These are phyloP conservation scores for Bufo gargarizans DNA, from an alignment of 2,113 vertebrate species.

Conservation along the genomic window DNA sequence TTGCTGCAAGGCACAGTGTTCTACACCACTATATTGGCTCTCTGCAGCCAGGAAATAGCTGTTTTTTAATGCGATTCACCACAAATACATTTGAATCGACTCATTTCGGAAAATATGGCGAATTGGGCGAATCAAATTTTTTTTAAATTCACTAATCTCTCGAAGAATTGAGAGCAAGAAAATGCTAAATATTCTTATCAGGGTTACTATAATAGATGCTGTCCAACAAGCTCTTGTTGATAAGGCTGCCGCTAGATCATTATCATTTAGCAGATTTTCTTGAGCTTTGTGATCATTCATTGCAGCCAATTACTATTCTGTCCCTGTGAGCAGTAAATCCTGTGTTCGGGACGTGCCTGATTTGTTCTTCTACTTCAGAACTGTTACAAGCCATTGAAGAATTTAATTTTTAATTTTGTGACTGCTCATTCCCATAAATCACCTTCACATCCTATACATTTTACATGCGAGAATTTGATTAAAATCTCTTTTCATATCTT, in stretches of 20 bases:
- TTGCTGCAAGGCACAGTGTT: no score
- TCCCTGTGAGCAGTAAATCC: conserved; percentile 9
- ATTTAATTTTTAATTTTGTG: conserved; percentile 42
- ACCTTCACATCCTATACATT: conserved; percentile 17
- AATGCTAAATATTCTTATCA: neutral
- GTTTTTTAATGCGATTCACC: no score
- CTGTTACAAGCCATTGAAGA: neutral
- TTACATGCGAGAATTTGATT: conserved; percentile 6
- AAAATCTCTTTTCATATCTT: neutral
- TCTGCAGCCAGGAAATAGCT: no score
- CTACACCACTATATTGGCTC: no score
- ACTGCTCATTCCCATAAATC: conserved; percentile 32
- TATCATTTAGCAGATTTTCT: conserved; percentile 10
- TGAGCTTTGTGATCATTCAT: conserved; percentile 16
- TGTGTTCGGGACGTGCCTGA: neutral
- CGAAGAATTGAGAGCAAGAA: neutral
- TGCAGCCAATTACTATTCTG: conserved; percentile 19
- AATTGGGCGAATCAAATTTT: no score
- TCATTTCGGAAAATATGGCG: no score
- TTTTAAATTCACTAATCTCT: neutral
- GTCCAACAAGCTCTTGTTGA: conserved; percentile 3
- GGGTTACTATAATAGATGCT: neutral
- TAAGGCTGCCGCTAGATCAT: neutral
- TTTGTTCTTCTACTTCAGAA: neutral
- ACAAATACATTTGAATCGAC: no score